Evolutionary conservation across 2,888 invertebrate genomes (phyloP).

Genomic region (Agrotis clavis): DNA sequence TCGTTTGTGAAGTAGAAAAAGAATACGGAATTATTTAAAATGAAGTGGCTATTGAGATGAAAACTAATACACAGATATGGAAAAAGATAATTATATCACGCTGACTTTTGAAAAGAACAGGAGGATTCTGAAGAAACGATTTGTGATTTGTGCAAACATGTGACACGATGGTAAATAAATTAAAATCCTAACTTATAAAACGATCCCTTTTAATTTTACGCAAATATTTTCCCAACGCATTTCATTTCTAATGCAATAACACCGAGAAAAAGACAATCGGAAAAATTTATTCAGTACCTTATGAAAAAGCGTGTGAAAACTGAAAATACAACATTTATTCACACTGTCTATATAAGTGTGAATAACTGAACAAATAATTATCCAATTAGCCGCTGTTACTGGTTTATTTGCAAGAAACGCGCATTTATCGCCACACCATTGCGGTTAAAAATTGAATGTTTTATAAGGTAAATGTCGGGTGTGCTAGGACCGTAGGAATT

Average conservation of each 20-base stretch:
- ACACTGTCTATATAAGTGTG: conserved; percentile 2
- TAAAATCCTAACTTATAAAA: too few relatives aligned
- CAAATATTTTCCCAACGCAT: neutral
- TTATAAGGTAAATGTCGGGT: conserved; percentile 52
- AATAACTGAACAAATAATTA: conserved; percentile 47
- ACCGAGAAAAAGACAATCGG: neutral
- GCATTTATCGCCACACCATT: conserved; percentile 31
- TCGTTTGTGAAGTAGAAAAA: too few relatives aligned
- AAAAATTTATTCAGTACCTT: neutral
- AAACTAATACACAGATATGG: too few relatives aligned
- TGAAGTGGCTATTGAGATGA: too few relatives aligned
- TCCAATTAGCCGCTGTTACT: conserved; percentile 33
- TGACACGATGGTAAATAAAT: too few relatives aligned
- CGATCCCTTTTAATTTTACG: too few relatives aligned
- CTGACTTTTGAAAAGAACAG: too few relatives aligned
- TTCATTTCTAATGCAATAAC: neutral
- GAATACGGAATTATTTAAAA: too few relatives aligned
- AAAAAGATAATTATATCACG: too few relatives aligned
- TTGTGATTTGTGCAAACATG: too few relatives aligned
- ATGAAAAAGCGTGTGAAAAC: conserved; percentile 15
- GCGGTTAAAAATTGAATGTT: conserved; percentile 57
- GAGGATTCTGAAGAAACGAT: too few relatives aligned
- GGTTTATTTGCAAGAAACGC: conserved; percentile 48
- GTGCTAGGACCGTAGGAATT: conserved; percentile 7
- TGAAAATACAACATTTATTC: neutral